Percentiles rank a stretch among this genome's conserved stretches.
phyloP scores from a whole-genome alignment of 2,797 vertebrate species.

The Pipistrellus pygmaeus region DNA sequence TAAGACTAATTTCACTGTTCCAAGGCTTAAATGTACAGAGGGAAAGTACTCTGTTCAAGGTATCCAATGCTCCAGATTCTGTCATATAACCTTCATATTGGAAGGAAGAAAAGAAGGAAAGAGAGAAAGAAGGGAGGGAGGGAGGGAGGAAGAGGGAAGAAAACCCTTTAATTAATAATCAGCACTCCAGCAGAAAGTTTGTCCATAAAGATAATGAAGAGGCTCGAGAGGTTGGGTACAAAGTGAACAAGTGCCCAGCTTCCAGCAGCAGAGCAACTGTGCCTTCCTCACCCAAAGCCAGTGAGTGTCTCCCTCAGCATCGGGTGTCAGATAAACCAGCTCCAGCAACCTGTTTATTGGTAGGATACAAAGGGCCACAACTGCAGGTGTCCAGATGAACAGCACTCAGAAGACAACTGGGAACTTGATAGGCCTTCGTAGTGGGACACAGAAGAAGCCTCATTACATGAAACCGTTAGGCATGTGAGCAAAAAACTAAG shows the following conservation, averaged over 20 bases:
- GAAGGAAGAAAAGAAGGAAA: too few species aligned
- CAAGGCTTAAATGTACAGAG: background rate
- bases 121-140: too few species aligned
- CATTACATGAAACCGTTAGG: constrained; percentile 92
- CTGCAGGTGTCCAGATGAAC: constrained; percentile 77
- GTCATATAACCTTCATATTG: background rate
- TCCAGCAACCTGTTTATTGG: constrained; percentile 86
- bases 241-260: background rate
- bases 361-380: constrained; percentile 89
- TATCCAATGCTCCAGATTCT: background rate
- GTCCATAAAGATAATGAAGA: constrained; percentile 31
- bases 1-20: background rate
- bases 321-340: constrained; percentile 54
- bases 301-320: background rate
- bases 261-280: background rate
- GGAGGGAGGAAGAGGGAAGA: too few species aligned
- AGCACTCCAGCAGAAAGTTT: background rate
- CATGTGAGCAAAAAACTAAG: constrained; percentile 86
- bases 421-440: constrained; percentile 74
- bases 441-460: constrained; percentile 86
- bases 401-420: constrained; percentile 13
- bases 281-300: background rate
- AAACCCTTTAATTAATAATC: background rate
- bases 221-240: background rate
- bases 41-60: background rate